Percentiles rank a stretch among this genome's conserved stretches.
Conservation (phyloP, 2,888 invertebrate species). For the Hartigia nigra region DNA sequence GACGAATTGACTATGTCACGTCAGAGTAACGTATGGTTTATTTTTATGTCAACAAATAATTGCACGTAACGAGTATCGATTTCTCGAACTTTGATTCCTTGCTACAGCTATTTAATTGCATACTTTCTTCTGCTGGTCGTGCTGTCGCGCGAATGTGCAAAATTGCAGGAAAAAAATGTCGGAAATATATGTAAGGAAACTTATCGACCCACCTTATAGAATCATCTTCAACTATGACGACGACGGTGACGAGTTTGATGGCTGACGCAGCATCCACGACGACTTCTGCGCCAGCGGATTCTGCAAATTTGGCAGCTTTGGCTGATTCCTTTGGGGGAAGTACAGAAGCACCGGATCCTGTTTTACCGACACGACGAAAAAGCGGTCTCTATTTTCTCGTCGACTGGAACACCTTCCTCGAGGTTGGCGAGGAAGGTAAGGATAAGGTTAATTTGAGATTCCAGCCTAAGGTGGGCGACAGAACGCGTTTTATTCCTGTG, state of each 20-base stretch:
- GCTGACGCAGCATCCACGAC: not conserved
- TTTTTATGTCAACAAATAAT: not conserved
- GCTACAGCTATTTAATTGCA: not conserved
- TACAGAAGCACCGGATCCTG: slow-evolving; percentile 72
- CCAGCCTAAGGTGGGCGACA: slow-evolving; percentile 84
- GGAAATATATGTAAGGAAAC: slow-evolving; percentile 2
- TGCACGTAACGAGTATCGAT: not conserved
- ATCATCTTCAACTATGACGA: slow-evolving; percentile 32
- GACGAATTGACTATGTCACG: not conserved
- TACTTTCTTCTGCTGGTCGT: not conserved
- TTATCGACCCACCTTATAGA: slow-evolving; percentile 22
- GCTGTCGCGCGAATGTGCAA: not conserved
- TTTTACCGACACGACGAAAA: slow-evolving; percentile 74
- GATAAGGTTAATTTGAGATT: slow-evolving; percentile 82
- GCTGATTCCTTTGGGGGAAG: slow-evolving; percentile 83
- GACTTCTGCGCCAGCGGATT: slow-evolving; percentile 65
- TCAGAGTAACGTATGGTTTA: not conserved
- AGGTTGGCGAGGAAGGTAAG: slow-evolving; percentile 81
- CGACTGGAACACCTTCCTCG: slow-evolving; percentile 88
- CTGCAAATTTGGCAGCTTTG: slow-evolving; percentile 72
- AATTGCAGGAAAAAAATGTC: not conserved
- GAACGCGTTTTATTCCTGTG: slow-evolving; percentile 80
- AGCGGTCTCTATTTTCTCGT: slow-evolving; percentile 87
- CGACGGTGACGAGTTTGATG: slow-evolving; percentile 29
- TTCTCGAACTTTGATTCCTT: not conserved